Base-by-base conservation (phyloP, 2,113 vertebrate species). In the Agelaius tricolor region DNA sequence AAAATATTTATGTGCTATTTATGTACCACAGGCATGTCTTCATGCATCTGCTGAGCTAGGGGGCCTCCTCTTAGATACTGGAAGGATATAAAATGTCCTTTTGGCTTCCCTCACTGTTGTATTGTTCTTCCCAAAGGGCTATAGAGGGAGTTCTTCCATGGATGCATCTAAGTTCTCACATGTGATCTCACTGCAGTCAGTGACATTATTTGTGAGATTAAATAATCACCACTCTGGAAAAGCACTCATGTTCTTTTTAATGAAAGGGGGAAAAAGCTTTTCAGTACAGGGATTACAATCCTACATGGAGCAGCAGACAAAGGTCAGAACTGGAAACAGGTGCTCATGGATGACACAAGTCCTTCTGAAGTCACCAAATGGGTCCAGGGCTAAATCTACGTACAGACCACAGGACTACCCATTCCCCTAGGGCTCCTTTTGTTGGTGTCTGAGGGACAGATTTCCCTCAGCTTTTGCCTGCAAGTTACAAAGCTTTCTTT, bases 401-500 rank as follows among this genome's bases (percentile, higher is more conserved):
- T 4, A 33, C 3, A 80, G 87, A 84, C 24, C 55, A 35, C 33
- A 63, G 88, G 28, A 30, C 41, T 80, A 58, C 75, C 49, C 5
- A 0, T 83, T 68, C 28, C 54, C 21, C 55, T 55, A 19, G 35
- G 43, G 65, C 52, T 92, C 47, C 72, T 75, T 52, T 37, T 90
- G 68, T 68, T 90, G 61, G 14, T 81, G 46, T 87, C 73, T n/a
- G 20, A 61, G 65, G 41, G 72, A 90, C 71, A 78, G 79, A 72
- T 65, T 90, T 84, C 68, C 65, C 83, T 84, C 43, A 86, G 83
- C 57, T 89, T 92, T 94, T 2, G 14, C 85, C 76, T 86, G 47
- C 52, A 31, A 73, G 69, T 82, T 84, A 71, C 61, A 76, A 89
- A 92, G 49, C 54, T 89, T 88, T 78, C 88, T 93, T 93, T 96